phyloP scores from a whole-genome alignment of 2,888 invertebrate species.

The Metellina segmentata region DNA sequence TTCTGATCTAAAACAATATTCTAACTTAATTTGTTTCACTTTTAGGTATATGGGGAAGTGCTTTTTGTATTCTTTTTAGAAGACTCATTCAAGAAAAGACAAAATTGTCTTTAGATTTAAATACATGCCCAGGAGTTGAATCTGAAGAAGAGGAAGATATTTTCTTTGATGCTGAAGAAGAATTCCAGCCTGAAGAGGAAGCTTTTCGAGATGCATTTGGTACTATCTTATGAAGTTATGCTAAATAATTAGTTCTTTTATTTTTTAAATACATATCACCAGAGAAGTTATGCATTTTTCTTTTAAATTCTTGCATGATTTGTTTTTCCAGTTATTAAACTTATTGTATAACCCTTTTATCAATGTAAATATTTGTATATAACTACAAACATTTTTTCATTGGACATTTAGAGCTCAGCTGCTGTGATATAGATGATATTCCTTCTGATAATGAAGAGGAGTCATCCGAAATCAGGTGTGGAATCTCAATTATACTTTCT shows the following conservation, averaged over 20 bases:
- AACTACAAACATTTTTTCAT: conserved; percentile 4
- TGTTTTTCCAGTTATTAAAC: not conserved
- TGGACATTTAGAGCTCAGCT: conserved; percentile 54
- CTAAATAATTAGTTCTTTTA: no score
- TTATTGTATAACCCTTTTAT: not conserved
- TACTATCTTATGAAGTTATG: conserved; percentile 1
- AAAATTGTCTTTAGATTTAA: conserved; percentile 72
- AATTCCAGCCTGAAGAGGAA: conserved; percentile 66
- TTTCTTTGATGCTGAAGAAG: conserved; percentile 63
- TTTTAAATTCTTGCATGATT: not conserved
- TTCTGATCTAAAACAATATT: no score
- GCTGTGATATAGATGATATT: conserved; percentile 72
- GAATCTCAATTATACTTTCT: no score
- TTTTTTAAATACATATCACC: no score
- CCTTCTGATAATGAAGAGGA: conserved; percentile 78
- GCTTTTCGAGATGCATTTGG: conserved; percentile 62
- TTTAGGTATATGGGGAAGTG: conserved; percentile 82
- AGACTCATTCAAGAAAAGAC: conserved; percentile 81
- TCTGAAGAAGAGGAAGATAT: conserved; percentile 68
- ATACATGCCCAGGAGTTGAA: conserved; percentile 14
- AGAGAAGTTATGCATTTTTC: not conserved
- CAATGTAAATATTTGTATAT: no score
- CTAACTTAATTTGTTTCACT: not conserved
- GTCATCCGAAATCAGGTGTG: conserved; percentile 41
- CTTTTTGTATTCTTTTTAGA: conserved; percentile 82